Conservation (phyloP, 35 echinoderm and acorn worm species). For the Lytechinus variegatus region DNA sequence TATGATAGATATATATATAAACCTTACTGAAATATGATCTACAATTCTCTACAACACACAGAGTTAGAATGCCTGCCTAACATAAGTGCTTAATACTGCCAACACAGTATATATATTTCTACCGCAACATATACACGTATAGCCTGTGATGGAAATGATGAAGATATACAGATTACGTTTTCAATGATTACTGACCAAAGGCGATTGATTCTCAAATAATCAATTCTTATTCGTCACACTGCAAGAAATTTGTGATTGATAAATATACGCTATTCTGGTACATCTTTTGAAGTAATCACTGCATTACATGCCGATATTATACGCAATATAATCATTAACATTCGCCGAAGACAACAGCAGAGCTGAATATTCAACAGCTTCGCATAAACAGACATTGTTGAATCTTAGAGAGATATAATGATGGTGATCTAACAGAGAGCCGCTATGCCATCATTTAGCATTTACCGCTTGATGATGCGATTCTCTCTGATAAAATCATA, state of each 20-base stretch:
- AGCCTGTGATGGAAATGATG: background rate
- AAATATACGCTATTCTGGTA: background rate
- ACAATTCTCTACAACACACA: background rate
- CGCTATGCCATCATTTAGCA: background rate
- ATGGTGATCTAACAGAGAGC: background rate
- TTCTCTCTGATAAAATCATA: background rate
- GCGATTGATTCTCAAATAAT: background rate
- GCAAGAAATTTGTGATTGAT: slow-evolving; percentile 12
- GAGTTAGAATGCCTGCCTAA: background rate
- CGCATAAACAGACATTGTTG: background rate
- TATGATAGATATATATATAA: background rate
- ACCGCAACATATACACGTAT: background rate
- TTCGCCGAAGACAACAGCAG: background rate
- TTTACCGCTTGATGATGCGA: background rate
- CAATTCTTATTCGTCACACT: background rate
- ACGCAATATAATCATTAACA: background rate
- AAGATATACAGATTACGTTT: background rate
- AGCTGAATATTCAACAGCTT: background rate
- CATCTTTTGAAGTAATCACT: background rate
- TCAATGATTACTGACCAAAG: background rate
- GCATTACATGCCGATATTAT: background rate
- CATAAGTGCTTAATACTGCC: background rate
- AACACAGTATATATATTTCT: background rate
- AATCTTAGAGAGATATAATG: background rate
- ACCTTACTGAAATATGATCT: background rate